A percentile compares a stretch with the other conserved stretches of the same genome.
Conservation (phyloP, 2,797 vertebrate genomes). For the Tamandua tetradactyla region DNA sequence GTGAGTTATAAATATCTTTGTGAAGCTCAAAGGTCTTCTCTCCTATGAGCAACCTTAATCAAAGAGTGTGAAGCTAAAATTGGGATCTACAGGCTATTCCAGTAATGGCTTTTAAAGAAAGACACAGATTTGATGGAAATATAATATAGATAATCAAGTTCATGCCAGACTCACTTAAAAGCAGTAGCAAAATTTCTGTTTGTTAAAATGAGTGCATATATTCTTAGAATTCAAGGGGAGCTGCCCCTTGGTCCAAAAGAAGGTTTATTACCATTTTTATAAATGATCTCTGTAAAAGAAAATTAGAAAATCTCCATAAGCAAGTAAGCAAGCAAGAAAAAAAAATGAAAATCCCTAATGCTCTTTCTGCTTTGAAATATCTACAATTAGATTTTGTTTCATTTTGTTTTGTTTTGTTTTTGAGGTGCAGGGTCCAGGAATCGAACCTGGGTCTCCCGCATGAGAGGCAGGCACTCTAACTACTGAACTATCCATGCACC, state of each 20-base stretch:
- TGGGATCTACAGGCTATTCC: not conserved
- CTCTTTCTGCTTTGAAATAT: not conserved
- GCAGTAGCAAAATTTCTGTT: not conserved
- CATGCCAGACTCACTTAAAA: not conserved
- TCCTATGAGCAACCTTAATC: constrained; percentile 53
- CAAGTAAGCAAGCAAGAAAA: not conserved
- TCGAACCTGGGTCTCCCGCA: too few species aligned
- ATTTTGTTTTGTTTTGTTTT: too few species aligned
- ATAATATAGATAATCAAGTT: not conserved
- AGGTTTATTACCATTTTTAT: not conserved
- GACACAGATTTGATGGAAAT: not conserved
- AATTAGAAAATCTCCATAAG: not conserved
- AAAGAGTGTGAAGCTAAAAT: constrained; percentile 52
- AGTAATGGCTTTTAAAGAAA: constrained; percentile 43
- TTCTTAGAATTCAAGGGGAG: not conserved
- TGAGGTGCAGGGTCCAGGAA: too few species aligned
- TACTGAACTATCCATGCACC: too few species aligned
- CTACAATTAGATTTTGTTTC: not conserved
- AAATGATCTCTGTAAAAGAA: constrained; percentile 17
- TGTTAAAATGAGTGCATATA: not conserved
- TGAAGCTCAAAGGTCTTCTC: constrained; percentile 57
- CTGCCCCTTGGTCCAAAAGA: not conserved
- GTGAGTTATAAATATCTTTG: constrained; percentile 71
- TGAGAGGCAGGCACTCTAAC: too few species aligned
- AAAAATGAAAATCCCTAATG: constrained; percentile 5